Evolutionary conservation across 1,140 invertebrate species (phyloP).

Genomic region (Cardiocondyla obscurior): DNA sequence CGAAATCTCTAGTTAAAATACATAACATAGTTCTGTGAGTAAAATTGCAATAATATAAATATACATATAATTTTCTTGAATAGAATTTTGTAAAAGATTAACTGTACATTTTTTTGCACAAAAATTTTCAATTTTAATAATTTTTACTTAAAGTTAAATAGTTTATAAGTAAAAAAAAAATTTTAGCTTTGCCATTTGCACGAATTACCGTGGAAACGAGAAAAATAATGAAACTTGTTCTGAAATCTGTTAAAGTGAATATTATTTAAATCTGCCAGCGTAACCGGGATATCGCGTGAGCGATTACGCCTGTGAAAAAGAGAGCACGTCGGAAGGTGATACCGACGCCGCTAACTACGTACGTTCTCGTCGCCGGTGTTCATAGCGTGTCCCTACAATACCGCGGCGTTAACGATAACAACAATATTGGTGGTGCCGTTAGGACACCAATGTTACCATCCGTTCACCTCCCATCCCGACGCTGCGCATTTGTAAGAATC

Average conservation of each 20-base stretch:
- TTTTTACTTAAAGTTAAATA: no score
- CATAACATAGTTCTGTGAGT: neutral
- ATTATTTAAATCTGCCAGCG: slow-evolving; percentile 73
- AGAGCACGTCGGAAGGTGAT: neutral
- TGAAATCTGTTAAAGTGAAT: slow-evolving; percentile 74
- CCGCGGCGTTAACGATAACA: neutral
- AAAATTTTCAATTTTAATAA: no score
- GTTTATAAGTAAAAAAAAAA: no score
- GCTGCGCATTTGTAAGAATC: slow-evolving; percentile 9
- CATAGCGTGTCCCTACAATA: neutral
- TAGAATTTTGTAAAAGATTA: neutral
- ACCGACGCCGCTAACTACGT: neutral
- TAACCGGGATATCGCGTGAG: slow-evolving; percentile 72
- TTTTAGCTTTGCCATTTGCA: no score
- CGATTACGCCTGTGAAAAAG: slow-evolving; percentile 56
- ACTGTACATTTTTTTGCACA: no score
- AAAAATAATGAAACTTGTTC: slow-evolving; percentile 72
- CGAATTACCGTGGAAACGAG: slow-evolving; percentile 70
- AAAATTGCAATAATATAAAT: neutral
- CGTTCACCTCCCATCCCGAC: no score
- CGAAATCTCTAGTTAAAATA: neutral
- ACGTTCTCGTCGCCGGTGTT: neutral
- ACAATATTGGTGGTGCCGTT: neutral
- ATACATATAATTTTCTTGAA: neutral
- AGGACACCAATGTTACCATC: slow-evolving; percentile 36